Base-by-base conservation (phyloP, 2,797 vertebrate species). In the Lepus townsendii region DNA sequence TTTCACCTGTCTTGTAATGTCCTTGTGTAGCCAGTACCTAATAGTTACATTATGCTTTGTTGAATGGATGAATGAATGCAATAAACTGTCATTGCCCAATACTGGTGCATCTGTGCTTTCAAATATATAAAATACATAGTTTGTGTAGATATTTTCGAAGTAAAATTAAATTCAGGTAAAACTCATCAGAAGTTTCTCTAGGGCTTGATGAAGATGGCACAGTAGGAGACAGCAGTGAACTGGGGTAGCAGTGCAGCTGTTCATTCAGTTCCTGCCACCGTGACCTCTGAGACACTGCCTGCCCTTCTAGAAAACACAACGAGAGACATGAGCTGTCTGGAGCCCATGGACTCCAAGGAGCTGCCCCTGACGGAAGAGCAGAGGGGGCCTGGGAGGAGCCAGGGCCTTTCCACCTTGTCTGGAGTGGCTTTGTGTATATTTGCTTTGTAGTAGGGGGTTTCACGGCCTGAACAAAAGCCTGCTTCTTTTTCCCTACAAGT, bases 401-500 rank as follows among this genome's bases (percentile, higher is more conserved):
- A 47, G 32, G 72, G 30, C 35, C 7, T 19, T 17, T 32, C 26
- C 38, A 27, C 38, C 90, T 35, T 68, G 27, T 27, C 73, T 63
- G 32, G 54, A 69, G 69, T 62, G 86, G 16, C 26, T 86, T 65
- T 77, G n/a, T 73, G 62, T 92, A 2, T 85, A 13, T 91, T 47
- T 78, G 71, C 63, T 88, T 32, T 75, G 7, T 76, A 12, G 83
- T 19, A 32, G 91, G 62, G 16, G 57, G n/a, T 47, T 76, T 91
- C 30, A 75, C 83, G 6, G 1, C 76, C 72, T 84, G 11, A 30
- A 35, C 72, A 83, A 79, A 11, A 50, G 17, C 52, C 57, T 87
- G n/a, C 38, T 90, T 90, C 83, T 63, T 54, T 90, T 88, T 63
- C 42, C 42, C 42, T 52, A 84, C 88, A 90, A 24, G 30, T 63